phyloP scores from a whole-genome alignment of 2,797 vertebrate species.

The Megaceryle alcyon region DNA sequence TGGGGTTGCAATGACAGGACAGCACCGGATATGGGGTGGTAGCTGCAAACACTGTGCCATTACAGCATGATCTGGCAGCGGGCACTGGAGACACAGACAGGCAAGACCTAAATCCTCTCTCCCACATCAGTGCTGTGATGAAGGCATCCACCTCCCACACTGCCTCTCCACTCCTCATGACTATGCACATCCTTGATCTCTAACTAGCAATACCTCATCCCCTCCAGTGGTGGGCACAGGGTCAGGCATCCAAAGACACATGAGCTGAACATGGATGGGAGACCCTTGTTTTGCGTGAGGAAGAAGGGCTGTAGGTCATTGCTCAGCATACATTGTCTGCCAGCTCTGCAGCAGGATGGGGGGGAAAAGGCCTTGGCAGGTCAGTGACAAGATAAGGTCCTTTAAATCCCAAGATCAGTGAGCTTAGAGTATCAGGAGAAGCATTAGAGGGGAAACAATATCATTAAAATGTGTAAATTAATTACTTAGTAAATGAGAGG shows the following conservation, averaged over 20 bases:
- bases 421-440: not conserved
- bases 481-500: not conserved
- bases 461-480: not conserved
- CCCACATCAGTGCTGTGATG: not conserved
- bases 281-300: not conserved
- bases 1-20: not conserved
- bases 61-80: not conserved
- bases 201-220: not conserved
- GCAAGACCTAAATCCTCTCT: not conserved
- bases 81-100: not conserved
- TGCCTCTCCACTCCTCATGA: not conserved
- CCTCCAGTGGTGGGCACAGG: rapidly evolving
- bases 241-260: rapidly evolving
- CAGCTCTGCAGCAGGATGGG: not conserved
- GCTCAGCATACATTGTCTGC: not conserved
- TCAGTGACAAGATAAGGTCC: not conserved
- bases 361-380: not conserved
- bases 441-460: not conserved
- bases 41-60: not conserved
- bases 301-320: not conserved
- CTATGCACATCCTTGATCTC: not conserved
- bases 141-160: not conserved
- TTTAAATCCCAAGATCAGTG: not conserved
- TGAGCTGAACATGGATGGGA: not conserved
- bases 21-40: not conserved